Base-by-base conservation (phyloP, 1,140 invertebrate species). In the Chrysomallon squamiferum region DNA sequence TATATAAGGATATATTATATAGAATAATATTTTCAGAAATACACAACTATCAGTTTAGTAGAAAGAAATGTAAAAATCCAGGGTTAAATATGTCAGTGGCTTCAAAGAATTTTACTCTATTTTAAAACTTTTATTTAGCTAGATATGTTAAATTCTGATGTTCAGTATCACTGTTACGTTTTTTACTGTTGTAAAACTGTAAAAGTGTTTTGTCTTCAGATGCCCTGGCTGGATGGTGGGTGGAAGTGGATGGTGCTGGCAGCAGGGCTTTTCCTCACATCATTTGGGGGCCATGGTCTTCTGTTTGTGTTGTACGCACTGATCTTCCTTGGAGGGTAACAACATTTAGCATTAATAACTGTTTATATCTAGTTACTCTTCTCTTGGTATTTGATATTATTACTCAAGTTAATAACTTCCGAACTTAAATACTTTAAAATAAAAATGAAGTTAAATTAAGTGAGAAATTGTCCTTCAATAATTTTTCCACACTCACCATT, bases 191-290 rank as follows among this genome's bases (percentile, higher is more conserved):
- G n/a, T n/a, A n/a, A n/a, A n/a, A n/a, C n/a, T n/a, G n/a, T n/a
- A n/a, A n/a, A n/a, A n/a, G n/a, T 38, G 35, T 41, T 68, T 59
- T 59, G 25, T 33, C 18, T 61, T 43, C 43, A 68, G 71, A 72
- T 72, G 73, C 43, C 59, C 43, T 65, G 59, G 43, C 47, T 69
- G 29, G 66, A 71, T 27, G 65, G 69, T 35, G 59, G 69, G 13
- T 74, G 71, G 62, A 65, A 66, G 27, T 77, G 75, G 75, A 65
- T 70, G 33, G 54, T 65, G 20, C 71, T 77, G 52, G 75, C 66
- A 25, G 32, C 68, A 13, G 41, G 57, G 15, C 63, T 77, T 56
- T 77, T 77, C 54, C 30, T 75, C 13, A 13, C 68, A 4, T 71
- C 73, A 0, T 77, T 77, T 62, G 75, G 75, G 11, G 62, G 45